These are phyloP conservation scores for Caenorhabditis sp. DNA, from an alignment of 2,888 invertebrate genomes.

Conservation along the genomic window DNA sequence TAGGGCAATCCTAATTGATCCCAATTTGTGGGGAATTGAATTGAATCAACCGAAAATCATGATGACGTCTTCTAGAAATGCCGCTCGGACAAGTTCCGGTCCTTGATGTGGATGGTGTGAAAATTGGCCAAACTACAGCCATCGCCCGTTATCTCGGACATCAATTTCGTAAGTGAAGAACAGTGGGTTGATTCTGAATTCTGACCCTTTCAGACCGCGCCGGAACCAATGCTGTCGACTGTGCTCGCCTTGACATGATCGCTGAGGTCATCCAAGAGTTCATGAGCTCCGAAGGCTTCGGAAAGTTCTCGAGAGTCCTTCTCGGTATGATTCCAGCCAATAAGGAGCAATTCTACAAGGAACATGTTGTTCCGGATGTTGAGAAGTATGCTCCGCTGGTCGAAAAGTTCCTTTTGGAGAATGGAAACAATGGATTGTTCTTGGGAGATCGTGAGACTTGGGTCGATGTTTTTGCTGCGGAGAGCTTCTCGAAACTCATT, in stretches of 20 bases:
- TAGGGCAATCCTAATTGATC: not conserved
- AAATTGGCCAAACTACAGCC: conserved; percentile 76
- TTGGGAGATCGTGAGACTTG: conserved; percentile 78
- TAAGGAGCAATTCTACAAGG: conserved; percentile 71
- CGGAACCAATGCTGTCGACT: conserved; percentile 72
- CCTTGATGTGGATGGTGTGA: conserved; percentile 78
- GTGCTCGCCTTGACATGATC: conserved; percentile 77
- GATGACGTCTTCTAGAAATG: conserved; percentile 73
- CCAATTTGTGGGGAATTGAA: too few species aligned
- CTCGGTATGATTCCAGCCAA: conserved; percentile 65
- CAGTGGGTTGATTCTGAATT: too few species aligned
- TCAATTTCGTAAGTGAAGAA: conserved; percentile 75
- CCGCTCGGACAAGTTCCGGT: conserved; percentile 81
- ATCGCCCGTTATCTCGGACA: conserved; percentile 78
- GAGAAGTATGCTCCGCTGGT: conserved; percentile 75
- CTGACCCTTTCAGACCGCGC: conserved; percentile 53
- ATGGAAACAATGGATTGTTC: conserved; percentile 75
- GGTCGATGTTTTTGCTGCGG: conserved; percentile 80
- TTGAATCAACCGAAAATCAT: too few species aligned
- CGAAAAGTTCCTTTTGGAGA: conserved; percentile 77
- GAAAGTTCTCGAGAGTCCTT: conserved; percentile 64
- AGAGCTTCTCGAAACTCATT: conserved; percentile 73
- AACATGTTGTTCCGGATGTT: conserved; percentile 73
- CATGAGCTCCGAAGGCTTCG: conserved; percentile 62
- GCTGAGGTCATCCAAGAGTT: conserved; percentile 74